Base-by-base conservation (phyloP, 1,140 invertebrate genomes). In the Scaptomyza hsui region DNA sequence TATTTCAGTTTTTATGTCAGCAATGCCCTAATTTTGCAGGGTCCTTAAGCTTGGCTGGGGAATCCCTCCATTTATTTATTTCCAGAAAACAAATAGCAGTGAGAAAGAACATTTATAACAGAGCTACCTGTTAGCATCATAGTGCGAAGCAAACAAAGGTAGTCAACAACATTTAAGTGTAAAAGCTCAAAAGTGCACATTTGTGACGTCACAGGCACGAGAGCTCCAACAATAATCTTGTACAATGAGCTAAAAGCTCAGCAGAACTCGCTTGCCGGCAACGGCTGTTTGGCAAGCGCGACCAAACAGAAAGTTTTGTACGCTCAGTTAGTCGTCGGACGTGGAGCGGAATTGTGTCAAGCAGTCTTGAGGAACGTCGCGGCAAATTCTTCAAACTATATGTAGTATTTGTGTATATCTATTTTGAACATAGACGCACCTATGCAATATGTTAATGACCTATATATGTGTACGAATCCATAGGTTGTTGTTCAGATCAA, bases 301-400 rank as follows among this genome's bases (percentile, higher is more conserved):
- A 18, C 13, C 5, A 29, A 55, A 57, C 42, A 56, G 21, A 56
- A 41, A 48, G 32, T n/a, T 19, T 39, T 6, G n/a, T 1, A 4
- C 16, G 18, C 18, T 62, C 65, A 69, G 65, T 69, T 29, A 55
- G 48, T 35, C 42, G 15, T 21, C 12, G 49, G 19, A 41, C 32
- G 48, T 24, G 39, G 18, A 26, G 16, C 26, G 32, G 35, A 47
- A 26, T 32, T 47, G 61, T 37, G n/a, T 16, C 12, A 1, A 18
- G 7, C 37, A 13, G 21, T 41, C 3, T 24, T 7, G 4, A 10
- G n/a, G 6, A 51, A 24, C 56, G 55, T 45, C 29, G 65, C 44
- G 39, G 7, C 2, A 19, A 29, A 52, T 48, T 37, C 21, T 55
- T n/a, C 13, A 37, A 21, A 47, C n/a, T 47, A 62, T 21, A 29